These are phyloP conservation scores for Agelas oroides DNA, from an alignment of 37 sponge, comb jelly and placozoan genomes.

Conservation along the genomic window DNA sequence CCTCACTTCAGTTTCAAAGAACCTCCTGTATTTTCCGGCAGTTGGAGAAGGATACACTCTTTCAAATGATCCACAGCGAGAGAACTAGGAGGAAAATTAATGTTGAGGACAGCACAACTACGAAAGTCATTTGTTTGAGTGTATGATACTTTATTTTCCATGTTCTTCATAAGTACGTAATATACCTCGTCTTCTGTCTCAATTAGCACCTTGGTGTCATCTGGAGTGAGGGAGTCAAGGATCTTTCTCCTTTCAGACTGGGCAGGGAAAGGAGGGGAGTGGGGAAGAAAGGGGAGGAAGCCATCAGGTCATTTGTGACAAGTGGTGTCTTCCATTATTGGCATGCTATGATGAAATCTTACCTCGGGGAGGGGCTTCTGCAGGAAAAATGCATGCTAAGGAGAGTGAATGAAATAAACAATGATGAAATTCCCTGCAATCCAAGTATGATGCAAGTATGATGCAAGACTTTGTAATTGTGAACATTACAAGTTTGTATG, in stretches of 20 bases:
- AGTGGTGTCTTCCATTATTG: no score
- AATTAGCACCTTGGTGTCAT: conserved; percentile 87
- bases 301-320: neutral
- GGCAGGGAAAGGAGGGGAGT: neutral
- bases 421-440: neutral
- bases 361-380: conserved; percentile 52
- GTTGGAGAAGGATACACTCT: conserved; percentile 75
- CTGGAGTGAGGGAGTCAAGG: conserved; percentile 86
- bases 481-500: no score
- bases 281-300: neutral
- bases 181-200: conserved; percentile 92
- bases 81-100: conserved; percentile 44
- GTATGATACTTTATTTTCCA: neutral
- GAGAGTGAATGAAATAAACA: neutral
- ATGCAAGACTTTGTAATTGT: no score
- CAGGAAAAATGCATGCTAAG: conserved; percentile 56
- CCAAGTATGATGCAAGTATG: no score
- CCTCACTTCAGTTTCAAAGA: conserved; percentile 82
- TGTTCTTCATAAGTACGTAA: neutral
- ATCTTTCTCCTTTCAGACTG: conserved; percentile 65
- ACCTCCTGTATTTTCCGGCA: conserved; percentile 56
- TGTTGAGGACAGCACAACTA: neutral
- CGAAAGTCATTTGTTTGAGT: no score
- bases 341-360: neutral
- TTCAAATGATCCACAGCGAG: conserved; percentile 80